Base-by-base conservation (phyloP, 2,888 invertebrate genomes). In the Germaria angustata region DNA sequence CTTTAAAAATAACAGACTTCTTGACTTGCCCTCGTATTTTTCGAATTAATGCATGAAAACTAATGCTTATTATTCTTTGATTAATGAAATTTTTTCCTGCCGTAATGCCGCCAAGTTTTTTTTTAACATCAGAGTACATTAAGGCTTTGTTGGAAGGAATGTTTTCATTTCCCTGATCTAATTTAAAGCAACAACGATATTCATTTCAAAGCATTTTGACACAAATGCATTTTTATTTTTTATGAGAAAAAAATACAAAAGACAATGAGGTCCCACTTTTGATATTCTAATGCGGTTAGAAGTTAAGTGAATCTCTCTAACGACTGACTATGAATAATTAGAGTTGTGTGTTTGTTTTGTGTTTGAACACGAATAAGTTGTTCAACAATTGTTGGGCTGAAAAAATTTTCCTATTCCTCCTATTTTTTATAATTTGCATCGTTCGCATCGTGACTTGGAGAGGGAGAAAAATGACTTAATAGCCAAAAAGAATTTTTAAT, bases 251-350 rank as follows among this genome's bases (percentile, higher is more conserved):
- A 32, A 5, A 28, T 28, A 28, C 28, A 34, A 11, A 55, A 55
- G 13, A 17, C 20, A 20, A 3, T 34, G 20, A 55, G 55, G 7
- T 3, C 6, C 4, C 22, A 15, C 34, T 20, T 55, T 36, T 34
- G 20, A 34, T 6, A 17, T 13, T 17, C 24, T 28, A 9, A 15
- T 63, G 44, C 11, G 39, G 28, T 44, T 41, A 13, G 11, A 44
- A 46, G 44, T 17, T 44, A 55, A 59, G 69, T 65, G 63, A 78
- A 49, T 78, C 41, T 39, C 57, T 65, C 57, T 34, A 57, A 65
- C 36, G 71, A 71, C 63, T 65, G 65, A 39, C 46, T 65, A 49
- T 79, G 57, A 79, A 79, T 66, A 65, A 72, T 72, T 65, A n/a
- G 22, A 41, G 34, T 59, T 59, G 39, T 55, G 32, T 78, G 36